Base-by-base conservation (phyloP, 53 echinoderm and acorn worm species). In the Henricia sp. region DNA sequence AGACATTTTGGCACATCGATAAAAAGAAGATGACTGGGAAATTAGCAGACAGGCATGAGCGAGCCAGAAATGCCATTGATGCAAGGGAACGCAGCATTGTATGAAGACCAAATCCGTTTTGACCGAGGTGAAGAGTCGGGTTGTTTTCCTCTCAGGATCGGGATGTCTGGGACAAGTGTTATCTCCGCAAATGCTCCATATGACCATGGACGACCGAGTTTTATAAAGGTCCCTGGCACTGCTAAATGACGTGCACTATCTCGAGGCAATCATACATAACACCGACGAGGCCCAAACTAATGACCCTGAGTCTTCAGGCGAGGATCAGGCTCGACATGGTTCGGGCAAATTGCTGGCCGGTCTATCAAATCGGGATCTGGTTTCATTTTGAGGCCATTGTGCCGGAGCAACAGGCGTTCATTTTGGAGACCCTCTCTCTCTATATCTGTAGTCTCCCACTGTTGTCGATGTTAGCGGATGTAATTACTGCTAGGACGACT, bases 281-380 rank as follows among this genome's bases (percentile, higher is more conserved):
- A 67, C 67, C 24, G n/a, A 19, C 54, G 10, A 23, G 53, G 38
- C 34, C 24, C 59, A 59, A 76, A 42, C 28, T 63, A 43, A 57
- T 35, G 64, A 80, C 16, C 75, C 29, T 37, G 38, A 16, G 12
- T 16, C 57, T 75, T 52, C 26, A 36, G 80, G 80, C 80, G 43
- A 80, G 3, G 63, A 26, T 60, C n/a, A 19, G 41, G 35, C 52
- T 52, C 36, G 32, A 52, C 14, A 35, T 29, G 6, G 32, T 38
- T 44, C 39, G 6, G 43, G 63, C 30, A 80, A 80, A 80, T 80
- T 80, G 46, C 80, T 70, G 46, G 13, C 77, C 24, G 37, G 54
- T 57, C 59, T 80, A 80, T 80, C 80, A 80, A 63, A 48, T 34
- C 80, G 63, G 48, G 63, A 41, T 80, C 60, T 26, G 63, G 80